phyloP scores from a whole-genome alignment of 92 coral and sea anemone genomes.

The Meandrina meandrites region DNA sequence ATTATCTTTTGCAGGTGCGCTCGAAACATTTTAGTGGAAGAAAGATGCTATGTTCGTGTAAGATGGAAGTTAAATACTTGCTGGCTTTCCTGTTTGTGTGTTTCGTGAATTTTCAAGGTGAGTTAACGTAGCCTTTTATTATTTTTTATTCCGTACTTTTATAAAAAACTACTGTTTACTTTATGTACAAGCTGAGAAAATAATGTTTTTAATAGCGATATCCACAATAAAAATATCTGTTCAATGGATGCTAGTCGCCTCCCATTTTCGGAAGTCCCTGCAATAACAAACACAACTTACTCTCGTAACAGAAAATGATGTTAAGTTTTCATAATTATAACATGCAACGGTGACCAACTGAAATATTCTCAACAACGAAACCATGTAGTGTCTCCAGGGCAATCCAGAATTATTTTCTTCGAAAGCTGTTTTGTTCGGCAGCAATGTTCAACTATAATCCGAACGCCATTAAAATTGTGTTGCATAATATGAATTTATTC shows the following conservation, averaged over 20 bases:
- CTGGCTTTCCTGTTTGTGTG: not conserved
- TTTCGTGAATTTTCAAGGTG: slow-evolving; percentile 21
- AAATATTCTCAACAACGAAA: not conserved
- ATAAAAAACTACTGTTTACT: not conserved
- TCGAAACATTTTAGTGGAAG: not conserved
- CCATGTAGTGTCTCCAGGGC: not conserved
- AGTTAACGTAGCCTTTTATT: not conserved
- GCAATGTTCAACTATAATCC: not conserved
- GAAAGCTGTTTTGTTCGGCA: not conserved
- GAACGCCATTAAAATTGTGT: not conserved
- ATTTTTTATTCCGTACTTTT: not conserved
- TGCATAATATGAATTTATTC: not conserved
- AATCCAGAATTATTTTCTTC: not conserved
- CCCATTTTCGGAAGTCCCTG: slow-evolving; percentile 14
- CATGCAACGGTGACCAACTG: not conserved
- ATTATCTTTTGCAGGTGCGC: slow-evolving; percentile 33
- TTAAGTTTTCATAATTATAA: not conserved
- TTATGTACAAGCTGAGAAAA: not conserved
- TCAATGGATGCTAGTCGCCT: not conserved
- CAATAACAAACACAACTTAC: not conserved
- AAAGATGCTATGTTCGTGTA: not conserved
- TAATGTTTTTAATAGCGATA: not conserved
- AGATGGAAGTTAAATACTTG: slow-evolving; percentile 27
- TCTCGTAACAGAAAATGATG: not conserved
- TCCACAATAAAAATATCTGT: not conserved